These are phyloP conservation scores for Catagonus wagneri DNA, from an alignment of 2,113 vertebrate species.

Conservation along the genomic window DNA sequence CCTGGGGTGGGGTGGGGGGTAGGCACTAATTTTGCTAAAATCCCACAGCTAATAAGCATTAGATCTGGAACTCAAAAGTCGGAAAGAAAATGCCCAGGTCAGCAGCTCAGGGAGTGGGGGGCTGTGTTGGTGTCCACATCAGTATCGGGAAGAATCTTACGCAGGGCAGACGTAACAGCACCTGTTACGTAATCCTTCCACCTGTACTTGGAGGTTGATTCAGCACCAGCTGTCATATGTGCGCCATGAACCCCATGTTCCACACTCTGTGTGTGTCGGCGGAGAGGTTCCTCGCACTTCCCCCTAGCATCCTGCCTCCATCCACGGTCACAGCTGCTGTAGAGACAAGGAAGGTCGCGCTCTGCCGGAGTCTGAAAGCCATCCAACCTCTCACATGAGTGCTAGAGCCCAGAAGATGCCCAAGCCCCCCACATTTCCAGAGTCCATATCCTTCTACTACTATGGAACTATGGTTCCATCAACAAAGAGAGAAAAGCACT, in stretches of 20 bases:
- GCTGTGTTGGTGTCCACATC: accelerated
- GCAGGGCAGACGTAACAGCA: accelerated
- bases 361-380: accelerated
- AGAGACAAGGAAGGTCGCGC: background rate
- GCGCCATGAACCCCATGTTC: accelerated
- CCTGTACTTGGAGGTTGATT: background rate
- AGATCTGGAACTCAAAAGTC: background rate
- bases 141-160: background rate
- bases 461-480: background rate
- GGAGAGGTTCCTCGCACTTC: background rate
- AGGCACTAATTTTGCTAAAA: background rate
- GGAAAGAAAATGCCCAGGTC: background rate
- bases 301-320: background rate
- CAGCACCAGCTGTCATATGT: background rate
- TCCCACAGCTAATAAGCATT: background rate
- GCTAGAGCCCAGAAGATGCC: accelerated
- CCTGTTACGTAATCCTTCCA: background rate
- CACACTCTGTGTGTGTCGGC: accelerated
- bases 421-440: background rate
- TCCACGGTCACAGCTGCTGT: accelerated
- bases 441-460: background rate
- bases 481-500: background rate
- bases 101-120: background rate
- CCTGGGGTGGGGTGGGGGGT: too few relatives aligned
- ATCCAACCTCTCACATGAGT: too few relatives aligned